Base-by-base conservation (phyloP, 2,888 invertebrate genomes). In the Baronia brevicornis region DNA sequence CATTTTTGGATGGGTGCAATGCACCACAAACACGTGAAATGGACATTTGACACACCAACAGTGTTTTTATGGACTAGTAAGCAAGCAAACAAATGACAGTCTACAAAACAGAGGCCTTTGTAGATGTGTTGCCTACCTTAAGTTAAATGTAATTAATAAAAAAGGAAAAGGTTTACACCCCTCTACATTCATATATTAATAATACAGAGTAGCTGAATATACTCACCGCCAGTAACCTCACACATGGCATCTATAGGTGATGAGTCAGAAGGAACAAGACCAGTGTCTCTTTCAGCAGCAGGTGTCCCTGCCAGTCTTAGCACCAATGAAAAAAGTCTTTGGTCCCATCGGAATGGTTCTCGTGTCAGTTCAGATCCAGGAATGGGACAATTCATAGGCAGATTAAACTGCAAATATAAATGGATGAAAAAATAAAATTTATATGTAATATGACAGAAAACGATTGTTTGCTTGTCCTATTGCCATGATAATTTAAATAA, bases 261-360 rank as follows among this genome's bases (percentile, higher is more conserved):
- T 30, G 92, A 89, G 63, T 98, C 98, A 33, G 95, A 95, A 5
- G 97, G 95, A 17, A 98, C 97, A 34, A 95, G 86, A 3, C 95
- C 94, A 3, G 91, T 91, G 58, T 95, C 95, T 44, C 95, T 85
- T 56, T 95, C 95, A 26, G 91, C 89, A 2, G 94, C 92, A 2
- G 95, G 97, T 23, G 96, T 95, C 3, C 97, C 98, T 20, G 97
- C 91, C 65, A 98, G 86, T 41, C 97, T 86, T 33, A 99, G 85
- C 25, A 98, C 98, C 55, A 99, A 82, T 2, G 97, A 95, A 84
- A 98, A 99, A 39, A 99, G 85, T 50, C 98, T 88, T 80, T 99
- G 99, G 84, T 99, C 99, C 99, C 99, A 99, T 46, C 99, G 90
- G 73, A 98, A 99, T n/a, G 98, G 98, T 73, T 99, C 98, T 54